Conservation (phyloP, 2,797 vertebrate genomes). For the Ibycter americanus region DNA sequence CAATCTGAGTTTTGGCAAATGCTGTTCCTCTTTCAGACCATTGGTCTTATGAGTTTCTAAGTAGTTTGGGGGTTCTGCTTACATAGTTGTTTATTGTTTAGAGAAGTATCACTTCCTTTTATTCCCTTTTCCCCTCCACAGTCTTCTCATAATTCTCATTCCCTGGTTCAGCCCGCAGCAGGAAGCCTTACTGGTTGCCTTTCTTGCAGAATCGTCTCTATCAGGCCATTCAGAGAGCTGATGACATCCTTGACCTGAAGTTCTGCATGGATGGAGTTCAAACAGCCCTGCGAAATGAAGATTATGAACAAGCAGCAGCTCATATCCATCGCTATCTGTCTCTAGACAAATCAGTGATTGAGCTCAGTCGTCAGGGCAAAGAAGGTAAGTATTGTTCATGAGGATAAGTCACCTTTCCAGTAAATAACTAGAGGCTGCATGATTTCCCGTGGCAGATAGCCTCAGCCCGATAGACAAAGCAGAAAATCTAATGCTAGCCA, state of each 20-base stretch:
- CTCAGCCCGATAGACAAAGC: not conserved
- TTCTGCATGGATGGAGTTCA: slow-evolving; percentile 98
- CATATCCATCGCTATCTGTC: slow-evolving; percentile 97
- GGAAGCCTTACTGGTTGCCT: not conserved
- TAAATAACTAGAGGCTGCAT: not conserved
- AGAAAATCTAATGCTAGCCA: not conserved
- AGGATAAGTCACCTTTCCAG: not conserved
- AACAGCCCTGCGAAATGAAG: slow-evolving; percentile 90
- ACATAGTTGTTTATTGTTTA: rapidly evolving
- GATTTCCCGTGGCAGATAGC: not conserved
- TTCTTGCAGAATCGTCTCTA: slow-evolving; percentile 92
- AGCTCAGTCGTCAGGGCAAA: slow-evolving; percentile 95
- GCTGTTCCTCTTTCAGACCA: not conserved
- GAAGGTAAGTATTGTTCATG: slow-evolving; percentile 80
- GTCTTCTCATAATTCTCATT: not conserved
- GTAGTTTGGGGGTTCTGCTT: not conserved
- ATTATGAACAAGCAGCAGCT: slow-evolving; percentile 95
- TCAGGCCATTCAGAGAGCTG: slow-evolving; percentile 95
- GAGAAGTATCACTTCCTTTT: not conserved
- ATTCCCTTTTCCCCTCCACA: not conserved
- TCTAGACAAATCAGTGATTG: slow-evolving; percentile 96
- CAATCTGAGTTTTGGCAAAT: not conserved
- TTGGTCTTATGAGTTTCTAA: not conserved
- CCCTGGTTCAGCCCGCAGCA: not conserved
- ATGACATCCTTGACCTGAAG: slow-evolving; percentile 97